These are phyloP conservation scores for Crenuchus spilurus DNA, from an alignment of 2,797 vertebrate genomes.

Conservation along the genomic window DNA sequence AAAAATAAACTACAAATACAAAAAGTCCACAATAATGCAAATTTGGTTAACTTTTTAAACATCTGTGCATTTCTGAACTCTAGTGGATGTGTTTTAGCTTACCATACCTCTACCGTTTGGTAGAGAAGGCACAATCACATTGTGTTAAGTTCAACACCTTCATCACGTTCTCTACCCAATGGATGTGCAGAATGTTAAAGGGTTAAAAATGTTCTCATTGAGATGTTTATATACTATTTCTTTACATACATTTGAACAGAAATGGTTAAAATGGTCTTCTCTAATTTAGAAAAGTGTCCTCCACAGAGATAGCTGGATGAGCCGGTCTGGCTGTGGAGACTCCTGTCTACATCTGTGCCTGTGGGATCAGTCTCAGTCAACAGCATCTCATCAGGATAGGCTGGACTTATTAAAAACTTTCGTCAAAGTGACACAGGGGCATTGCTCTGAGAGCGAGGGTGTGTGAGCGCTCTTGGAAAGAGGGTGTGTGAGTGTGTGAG, in stretches of 20 bases:
- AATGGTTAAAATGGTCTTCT: background rate
- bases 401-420: conserved; percentile 63
- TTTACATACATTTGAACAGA: background rate
- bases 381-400: conserved; percentile 54
- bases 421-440: conserved; percentile 58
- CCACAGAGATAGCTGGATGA: conserved; percentile 31
- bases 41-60: too few species aligned
- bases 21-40: too few species aligned
- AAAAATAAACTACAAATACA: too few species aligned
- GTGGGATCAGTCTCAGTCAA: conserved; percentile 53
- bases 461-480: conserved; percentile 5
- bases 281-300: background rate
- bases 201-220: too few species aligned
- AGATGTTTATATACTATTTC: too few species aligned
- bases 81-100: too few species aligned
- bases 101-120: too few species aligned
- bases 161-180: too few species aligned
- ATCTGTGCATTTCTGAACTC: too few species aligned
- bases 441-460: conserved; percentile 39
- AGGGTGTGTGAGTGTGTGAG: conserved; percentile 42
- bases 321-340: conserved; percentile 4
- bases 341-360: conserved; percentile 27
- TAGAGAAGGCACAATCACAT: too few species aligned
- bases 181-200: too few species aligned
- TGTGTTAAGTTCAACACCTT: too few species aligned